Percentiles rank a stretch among this genome's conserved stretches.
Evolutionary conservation across 2,113 vertebrate species (phyloP).

Genomic region (Anseranas semipalmata): DNA sequence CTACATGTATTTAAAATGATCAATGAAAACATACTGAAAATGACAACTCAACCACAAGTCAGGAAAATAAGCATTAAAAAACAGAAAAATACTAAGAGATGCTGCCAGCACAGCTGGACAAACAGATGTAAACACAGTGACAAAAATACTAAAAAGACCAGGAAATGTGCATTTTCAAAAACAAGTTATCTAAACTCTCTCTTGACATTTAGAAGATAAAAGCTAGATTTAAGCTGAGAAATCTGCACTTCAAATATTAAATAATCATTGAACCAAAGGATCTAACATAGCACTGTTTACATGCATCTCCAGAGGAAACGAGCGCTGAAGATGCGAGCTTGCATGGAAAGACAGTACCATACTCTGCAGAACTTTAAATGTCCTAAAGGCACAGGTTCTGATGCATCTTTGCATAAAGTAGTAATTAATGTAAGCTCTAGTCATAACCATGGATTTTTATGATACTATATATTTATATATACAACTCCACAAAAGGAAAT

Average conservation of each 20-base stretch:
- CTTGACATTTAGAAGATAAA: neutral
- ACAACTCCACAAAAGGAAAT: neutral
- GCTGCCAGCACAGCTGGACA: neutral
- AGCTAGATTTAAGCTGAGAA: neutral
- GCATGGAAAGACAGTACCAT: neutral
- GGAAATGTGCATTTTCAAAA: neutral
- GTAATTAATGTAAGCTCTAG: neutral
- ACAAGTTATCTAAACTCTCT: neutral
- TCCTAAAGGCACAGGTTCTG: neutral
- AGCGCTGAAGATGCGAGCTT: neutral
- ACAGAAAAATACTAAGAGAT: neutral
- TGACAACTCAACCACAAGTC: neutral
- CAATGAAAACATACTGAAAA: neutral
- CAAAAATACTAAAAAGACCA: neutral
- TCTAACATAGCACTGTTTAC: neutral
- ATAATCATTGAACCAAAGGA: neutral
- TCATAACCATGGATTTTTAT: neutral
- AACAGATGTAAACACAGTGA: neutral
- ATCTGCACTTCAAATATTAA: neutral
- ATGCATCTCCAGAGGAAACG: neutral
- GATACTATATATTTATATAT: too few species aligned
- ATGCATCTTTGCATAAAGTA: neutral
- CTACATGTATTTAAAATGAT: neutral
- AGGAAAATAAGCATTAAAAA: neutral
- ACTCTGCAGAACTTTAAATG: neutral